These are phyloP conservation scores for Palythoa grandiflora DNA, from an alignment of 92 coral and sea anemone species.

Conservation along the genomic window DNA sequence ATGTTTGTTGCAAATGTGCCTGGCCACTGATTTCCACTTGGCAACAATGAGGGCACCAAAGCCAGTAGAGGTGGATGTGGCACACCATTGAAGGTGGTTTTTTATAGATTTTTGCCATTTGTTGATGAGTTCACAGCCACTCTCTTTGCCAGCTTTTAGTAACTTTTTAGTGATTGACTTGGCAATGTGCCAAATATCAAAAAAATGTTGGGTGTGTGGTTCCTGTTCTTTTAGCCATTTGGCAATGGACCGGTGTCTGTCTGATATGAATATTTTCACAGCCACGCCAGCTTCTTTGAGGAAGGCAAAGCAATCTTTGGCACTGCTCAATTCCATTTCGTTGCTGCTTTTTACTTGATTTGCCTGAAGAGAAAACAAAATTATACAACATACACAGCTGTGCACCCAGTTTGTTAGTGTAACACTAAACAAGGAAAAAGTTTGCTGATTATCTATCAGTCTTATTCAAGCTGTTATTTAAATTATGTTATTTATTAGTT, in stretches of 20 bases:
- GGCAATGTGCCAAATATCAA: conserved; percentile 67
- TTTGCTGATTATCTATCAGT: background rate
- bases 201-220: conserved; percentile 54
- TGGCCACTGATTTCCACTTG: conserved; percentile 55
- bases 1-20: conserved; percentile 45
- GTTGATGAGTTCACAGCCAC: conserved; percentile 61
- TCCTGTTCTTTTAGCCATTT: conserved; percentile 61
- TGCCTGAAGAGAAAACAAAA: conserved; percentile 20
- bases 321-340: conserved; percentile 69
- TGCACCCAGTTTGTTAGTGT: background rate
- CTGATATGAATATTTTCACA: conserved; percentile 38
- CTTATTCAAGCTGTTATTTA: no score
- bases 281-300: conserved; percentile 19
- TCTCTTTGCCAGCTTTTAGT: conserved; percentile 63
- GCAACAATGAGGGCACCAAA: conserved; percentile 50
- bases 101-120: conserved; percentile 63
- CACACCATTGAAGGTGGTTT: conserved; percentile 65
- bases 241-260: conserved; percentile 58
- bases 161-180: conserved; percentile 58
- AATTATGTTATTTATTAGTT: background rate
- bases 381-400: background rate
- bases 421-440: background rate
- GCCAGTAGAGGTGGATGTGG: conserved; percentile 47
- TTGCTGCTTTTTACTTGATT: conserved; percentile 71
- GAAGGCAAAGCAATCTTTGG: conserved; percentile 39